phyloP scores from a whole-genome alignment of 2,888 invertebrate genomes.

The Cerastoderma edule region DNA sequence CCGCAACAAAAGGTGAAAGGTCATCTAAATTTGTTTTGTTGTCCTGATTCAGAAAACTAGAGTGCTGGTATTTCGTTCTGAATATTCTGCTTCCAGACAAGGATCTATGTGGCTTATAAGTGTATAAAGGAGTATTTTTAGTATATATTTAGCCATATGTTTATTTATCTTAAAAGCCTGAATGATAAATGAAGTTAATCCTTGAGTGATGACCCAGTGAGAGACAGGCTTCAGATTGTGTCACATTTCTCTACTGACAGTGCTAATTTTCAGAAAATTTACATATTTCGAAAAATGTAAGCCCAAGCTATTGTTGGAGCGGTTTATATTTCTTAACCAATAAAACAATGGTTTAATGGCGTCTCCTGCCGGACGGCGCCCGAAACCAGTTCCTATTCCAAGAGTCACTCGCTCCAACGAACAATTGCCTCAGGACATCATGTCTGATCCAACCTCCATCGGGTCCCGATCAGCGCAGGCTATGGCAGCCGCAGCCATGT shows the following conservation, averaged over 20 bases:
- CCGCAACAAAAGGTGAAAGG: constrained; percentile 46
- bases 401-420: constrained; percentile 41
- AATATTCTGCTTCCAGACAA: no score
- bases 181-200: neutral
- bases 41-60: no score
- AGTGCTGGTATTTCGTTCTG: no score
- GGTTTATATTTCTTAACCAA: neutral
- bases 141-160: no score
- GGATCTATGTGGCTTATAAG: no score
- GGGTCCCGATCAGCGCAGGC: constrained; percentile 62
- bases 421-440: constrained; percentile 41
- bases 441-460: constrained; percentile 46
- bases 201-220: neutral
- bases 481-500: constrained; percentile 65
- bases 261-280: neutral
- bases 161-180: no score
- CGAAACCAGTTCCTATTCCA: constrained; percentile 58
- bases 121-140: no score
- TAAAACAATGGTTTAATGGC: constrained; percentile 33
- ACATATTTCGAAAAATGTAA: neutral
- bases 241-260: neutral
- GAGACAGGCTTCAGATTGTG: neutral
- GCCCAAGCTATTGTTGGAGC: neutral
- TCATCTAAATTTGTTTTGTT: constrained; percentile 31
- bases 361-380: constrained; percentile 41